These are phyloP conservation scores for Rostratula benghalensis DNA, from an alignment of 2,113 vertebrate species.

Conservation along the genomic window DNA sequence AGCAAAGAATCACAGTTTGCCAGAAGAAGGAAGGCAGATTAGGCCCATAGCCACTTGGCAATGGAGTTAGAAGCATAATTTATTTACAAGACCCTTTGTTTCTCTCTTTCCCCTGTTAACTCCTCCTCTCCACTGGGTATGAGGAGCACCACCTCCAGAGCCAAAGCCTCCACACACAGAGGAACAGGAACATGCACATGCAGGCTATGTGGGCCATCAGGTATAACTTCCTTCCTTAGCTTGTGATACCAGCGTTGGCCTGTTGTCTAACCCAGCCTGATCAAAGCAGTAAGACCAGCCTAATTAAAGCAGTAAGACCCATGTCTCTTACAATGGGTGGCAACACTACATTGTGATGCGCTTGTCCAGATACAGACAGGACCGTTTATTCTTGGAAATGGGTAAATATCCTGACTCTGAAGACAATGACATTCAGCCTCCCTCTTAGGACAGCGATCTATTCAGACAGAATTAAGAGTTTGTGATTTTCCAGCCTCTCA, in stretches of 20 bases:
- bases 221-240: fast-evolving
- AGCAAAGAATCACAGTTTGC: not conserved
- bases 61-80: not conserved
- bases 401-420: not conserved
- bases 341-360: fast-evolving
- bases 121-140: fast-evolving
- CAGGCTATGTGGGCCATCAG: too few species aligned
- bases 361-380: not conserved
- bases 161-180: not conserved
- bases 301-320: not conserved
- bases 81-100: not conserved
- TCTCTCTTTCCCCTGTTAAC: not conserved
- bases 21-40: not conserved
- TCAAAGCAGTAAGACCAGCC: not conserved
- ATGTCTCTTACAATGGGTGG: too few species aligned
- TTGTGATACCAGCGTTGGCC: not conserved
- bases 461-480: not conserved
- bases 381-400: not conserved
- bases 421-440: not conserved
- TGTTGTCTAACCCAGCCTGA: not conserved
- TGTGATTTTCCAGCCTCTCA: not conserved
- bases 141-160: not conserved
- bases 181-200: fast-evolving
- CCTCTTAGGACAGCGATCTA: not conserved
- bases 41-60: not conserved